Percentiles rank a stretch among this genome's conserved stretches.
phyloP scores from a whole-genome alignment of 2,888 invertebrate genomes.

The Choristoneura rosaceana region DNA sequence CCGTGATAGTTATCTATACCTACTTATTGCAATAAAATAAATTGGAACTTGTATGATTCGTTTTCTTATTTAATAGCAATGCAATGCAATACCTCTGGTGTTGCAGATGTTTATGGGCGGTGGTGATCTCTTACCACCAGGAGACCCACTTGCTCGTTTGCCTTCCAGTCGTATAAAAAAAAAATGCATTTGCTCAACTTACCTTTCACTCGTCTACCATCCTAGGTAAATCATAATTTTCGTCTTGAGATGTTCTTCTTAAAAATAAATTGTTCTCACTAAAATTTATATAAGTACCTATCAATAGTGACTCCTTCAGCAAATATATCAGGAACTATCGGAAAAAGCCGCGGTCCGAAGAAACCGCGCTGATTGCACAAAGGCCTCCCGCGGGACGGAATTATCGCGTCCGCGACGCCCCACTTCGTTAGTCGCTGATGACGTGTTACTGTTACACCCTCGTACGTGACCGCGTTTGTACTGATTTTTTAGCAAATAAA shows the following conservation, averaged over 20 bases:
- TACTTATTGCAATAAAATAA: too few species aligned
- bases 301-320: neutral
- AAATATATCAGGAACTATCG: constrained; percentile 49
- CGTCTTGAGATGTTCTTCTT: neutral
- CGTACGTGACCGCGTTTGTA: constrained; percentile 27
- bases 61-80: too few species aligned
- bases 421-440: constrained; percentile 71
- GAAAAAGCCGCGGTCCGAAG: constrained; percentile 69
- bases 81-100: too few species aligned
- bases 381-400: constrained; percentile 77
- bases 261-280: neutral
- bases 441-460: constrained; percentile 43
- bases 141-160: too few species aligned
- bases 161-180: too few species aligned
- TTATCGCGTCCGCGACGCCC: constrained; percentile 74
- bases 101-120: too few species aligned
- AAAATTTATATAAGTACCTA: neutral
- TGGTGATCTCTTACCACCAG: too few species aligned
- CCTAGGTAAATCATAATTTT: too few species aligned
- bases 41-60: too few species aligned
- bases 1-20: too few species aligned
- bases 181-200: too few species aligned
- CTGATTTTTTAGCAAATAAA: constrained; percentile 10
- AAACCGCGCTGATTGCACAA: constrained; percentile 84
- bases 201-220: too few species aligned